phyloP scores from a whole-genome alignment of 2,113 vertebrate genomes.

The Amblyornis subalaris region DNA sequence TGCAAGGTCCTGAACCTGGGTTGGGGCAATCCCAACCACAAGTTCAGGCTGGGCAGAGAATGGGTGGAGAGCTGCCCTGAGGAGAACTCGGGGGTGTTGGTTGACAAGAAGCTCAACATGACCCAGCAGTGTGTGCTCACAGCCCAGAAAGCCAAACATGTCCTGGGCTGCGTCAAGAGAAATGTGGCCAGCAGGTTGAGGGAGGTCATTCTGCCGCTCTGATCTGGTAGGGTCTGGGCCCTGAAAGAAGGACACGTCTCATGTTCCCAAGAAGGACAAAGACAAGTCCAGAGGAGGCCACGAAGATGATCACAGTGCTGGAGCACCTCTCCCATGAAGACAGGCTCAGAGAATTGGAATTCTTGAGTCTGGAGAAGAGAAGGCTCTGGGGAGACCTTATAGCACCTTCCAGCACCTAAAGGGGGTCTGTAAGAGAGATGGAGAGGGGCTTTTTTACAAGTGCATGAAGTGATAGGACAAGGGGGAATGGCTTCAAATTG shows the following conservation, averaged over 20 bases:
- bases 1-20: not conserved
- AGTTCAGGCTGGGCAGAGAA: not conserved
- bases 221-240: not conserved
- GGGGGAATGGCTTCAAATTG: not conserved
- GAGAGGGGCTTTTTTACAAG: not conserved
- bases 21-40: fast-evolving
- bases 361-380: not conserved
- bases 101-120: not conserved
- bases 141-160: not conserved
- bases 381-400: not conserved
- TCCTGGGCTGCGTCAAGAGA: not conserved
- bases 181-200: fast-evolving
- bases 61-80: not conserved
- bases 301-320: not conserved
- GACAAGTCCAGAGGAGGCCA: not conserved
- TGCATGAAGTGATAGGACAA: not conserved
- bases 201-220: too few species aligned
- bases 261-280: not conserved
- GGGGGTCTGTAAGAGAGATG: not conserved
- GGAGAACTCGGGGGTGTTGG: not conserved
- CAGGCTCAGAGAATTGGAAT: not conserved
- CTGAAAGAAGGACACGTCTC: not conserved
- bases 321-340: not conserved
- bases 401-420: not conserved
- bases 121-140: not conserved